phyloP scores from a whole-genome alignment of 1,140 invertebrate species.

The Notospermus geniculatus region DNA sequence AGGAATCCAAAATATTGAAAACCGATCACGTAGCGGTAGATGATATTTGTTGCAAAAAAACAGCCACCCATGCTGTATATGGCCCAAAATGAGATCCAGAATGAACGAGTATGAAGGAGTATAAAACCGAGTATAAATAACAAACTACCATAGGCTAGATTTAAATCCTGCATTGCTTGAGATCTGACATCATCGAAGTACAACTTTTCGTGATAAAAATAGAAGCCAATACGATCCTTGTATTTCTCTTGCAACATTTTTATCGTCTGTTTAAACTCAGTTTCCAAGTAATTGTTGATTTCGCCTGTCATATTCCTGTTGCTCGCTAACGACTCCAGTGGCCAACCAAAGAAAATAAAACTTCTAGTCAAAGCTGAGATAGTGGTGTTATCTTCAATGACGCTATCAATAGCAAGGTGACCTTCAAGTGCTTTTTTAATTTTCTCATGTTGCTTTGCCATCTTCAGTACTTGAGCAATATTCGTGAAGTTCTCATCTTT shows the following conservation, averaged over 20 bases:
- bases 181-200: not conserved
- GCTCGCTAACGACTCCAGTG: too few species aligned
- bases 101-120: constrained; percentile 17
- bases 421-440: not conserved
- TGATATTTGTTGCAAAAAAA: constrained; percentile 37
- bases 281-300: too few species aligned
- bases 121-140: constrained; percentile 20
- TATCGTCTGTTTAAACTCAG: too few species aligned
- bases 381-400: not conserved
- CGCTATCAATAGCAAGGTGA: not conserved
- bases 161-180: constrained; percentile 12
- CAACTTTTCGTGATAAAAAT: too few species aligned
- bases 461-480: not conserved
- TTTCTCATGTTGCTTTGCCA: not conserved
- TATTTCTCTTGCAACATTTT: too few species aligned
- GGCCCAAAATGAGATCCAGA: constrained; percentile 23
- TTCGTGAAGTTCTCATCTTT: constrained; percentile 1
- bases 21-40: constrained; percentile 36
- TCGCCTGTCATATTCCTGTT: too few species aligned
- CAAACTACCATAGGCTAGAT: constrained; percentile 16
- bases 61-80: constrained; percentile 38
- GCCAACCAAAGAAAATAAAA: not conserved
- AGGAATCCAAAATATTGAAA: constrained; percentile 46
- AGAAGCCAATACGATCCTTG: too few species aligned
- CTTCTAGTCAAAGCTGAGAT: not conserved